These are phyloP conservation scores for Xylocopa sonorina DNA, from an alignment of 1,140 invertebrate species.

Conservation along the genomic window DNA sequence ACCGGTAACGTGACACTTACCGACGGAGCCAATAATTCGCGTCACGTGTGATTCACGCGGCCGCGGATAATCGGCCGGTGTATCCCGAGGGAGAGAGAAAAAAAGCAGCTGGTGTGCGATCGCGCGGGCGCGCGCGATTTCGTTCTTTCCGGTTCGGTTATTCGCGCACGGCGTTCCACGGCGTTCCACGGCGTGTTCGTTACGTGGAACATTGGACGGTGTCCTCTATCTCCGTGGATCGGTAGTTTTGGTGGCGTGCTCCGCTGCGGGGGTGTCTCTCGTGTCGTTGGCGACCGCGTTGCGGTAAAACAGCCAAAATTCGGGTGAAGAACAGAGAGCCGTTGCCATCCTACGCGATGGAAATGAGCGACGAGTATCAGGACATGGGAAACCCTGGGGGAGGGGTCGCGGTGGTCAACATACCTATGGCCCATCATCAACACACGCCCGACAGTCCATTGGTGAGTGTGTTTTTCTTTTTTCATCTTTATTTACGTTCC, in stretches of 20 bases:
- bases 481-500: not conserved
- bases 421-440: slow-evolving; percentile 72
- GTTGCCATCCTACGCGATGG: slow-evolving; percentile 92
- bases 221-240: not conserved
- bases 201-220: not conserved
- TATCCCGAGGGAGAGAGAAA: not conserved
- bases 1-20: slow-evolving; percentile 24
- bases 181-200: not conserved
- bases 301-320: slow-evolving; percentile 88
- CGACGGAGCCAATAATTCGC: slow-evolving; percentile 15
- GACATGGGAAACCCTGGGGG: slow-evolving; percentile 82
- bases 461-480: slow-evolving; percentile 67
- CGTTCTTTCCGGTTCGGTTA: not conserved
- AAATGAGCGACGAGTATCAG: slow-evolving; percentile 89
- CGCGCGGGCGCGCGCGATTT: not conserved
- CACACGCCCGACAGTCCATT: slow-evolving; percentile 74
- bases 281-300: slow-evolving; percentile 41
- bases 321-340: slow-evolving; percentile 94
- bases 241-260: slow-evolving; percentile 32
- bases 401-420: slow-evolving; percentile 73
- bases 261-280: slow-evolving; percentile 38
- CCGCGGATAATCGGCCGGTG: not conserved
- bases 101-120: not conserved
- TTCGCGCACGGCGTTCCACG: not conserved
- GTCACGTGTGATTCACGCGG: slow-evolving; percentile 22